Evolutionary conservation across 2,888 invertebrate species (phyloP).

Genomic region (Chrysodeixis includens): DNA sequence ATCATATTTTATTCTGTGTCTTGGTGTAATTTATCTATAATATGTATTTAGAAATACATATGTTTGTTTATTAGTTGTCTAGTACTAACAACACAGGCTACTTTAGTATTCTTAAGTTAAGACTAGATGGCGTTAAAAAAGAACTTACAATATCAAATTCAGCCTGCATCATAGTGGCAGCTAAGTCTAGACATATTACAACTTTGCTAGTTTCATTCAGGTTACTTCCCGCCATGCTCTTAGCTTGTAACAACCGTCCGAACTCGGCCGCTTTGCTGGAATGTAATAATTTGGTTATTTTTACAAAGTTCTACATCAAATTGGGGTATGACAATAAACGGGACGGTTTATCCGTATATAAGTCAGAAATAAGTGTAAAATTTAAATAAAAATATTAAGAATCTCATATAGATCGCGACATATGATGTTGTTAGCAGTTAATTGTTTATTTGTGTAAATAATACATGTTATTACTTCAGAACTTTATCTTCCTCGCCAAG

Average conservation of each 20-base stretch:
- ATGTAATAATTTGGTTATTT: conserved; percentile 22
- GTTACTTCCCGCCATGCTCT: conserved; percentile 77
- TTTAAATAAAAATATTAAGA: background rate
- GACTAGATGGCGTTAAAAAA: too few relatives aligned
- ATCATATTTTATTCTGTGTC: too few relatives aligned
- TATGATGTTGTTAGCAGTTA: background rate
- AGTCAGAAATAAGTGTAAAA: too few relatives aligned
- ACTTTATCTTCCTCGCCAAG: conserved; percentile 79
- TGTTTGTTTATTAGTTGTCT: too few relatives aligned
- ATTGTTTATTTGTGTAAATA: background rate
- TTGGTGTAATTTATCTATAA: too few relatives aligned
- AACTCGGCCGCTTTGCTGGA: conserved; percentile 88
- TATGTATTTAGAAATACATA: too few relatives aligned
- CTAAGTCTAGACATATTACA: conserved; percentile 90
- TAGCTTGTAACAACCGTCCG: conserved; percentile 84
- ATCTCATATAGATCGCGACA: background rate
- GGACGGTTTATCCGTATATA: too few relatives aligned
- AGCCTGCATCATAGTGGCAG: conserved; percentile 83
- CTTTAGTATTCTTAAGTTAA: too few relatives aligned
- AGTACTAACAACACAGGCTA: too few relatives aligned
- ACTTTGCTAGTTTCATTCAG: conserved; percentile 90
- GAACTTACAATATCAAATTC: conserved; percentile 88
- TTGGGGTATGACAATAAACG: too few relatives aligned
- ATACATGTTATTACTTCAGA: conserved; percentile 70
- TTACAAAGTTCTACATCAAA: background rate